Base-by-base conservation (phyloP, 2,888 invertebrate genomes). In the Torymus tubicola region DNA sequence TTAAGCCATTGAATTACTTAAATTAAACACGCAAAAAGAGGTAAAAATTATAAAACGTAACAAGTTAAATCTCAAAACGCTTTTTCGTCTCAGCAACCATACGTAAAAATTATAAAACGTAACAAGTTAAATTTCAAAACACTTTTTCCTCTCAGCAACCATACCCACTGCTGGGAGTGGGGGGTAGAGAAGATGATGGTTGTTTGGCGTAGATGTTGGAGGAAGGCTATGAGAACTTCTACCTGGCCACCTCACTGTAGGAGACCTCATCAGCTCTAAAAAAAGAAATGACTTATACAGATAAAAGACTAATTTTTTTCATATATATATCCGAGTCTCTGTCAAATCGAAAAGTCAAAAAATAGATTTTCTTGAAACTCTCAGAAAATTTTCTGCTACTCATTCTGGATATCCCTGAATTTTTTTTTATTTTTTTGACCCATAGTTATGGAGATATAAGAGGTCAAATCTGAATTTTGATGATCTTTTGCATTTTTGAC, bases 81-180 rank as follows among this genome's bases (percentile, higher is more conserved):
- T 94, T 94, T 91, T 94, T 93, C 89, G 94, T 93, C 91, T 95
- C 95, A 88, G 94, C 95, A 92, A 95, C 95, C 93, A 94, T 93
- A 90, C 95, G n/a, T n/a, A n/a, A n/a, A n/a, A n/a, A n/a, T n/a
- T n/a, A n/a, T n/a, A n/a, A n/a, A n/a, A n/a, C n/a, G n/a, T n/a
- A n/a, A n/a, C n/a, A 58, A 57, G 14, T 52, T 16, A 92, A 84
- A 92, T 91, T 90, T 94, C 94, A 92, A 95, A 95, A 89, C 93
- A 93, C 91, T 94, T 94, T 91, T 94, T 93, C 89, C 94, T 93
- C 91, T 95, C 95, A 88, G 94, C 95, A 92, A 95, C 95, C 93
- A 94, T 93, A 90, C 95, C 95, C 90, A 92, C 93, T 87, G 93
- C 93, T 89, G 94, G 93, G 84, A 89, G 87, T 87, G 89, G 89